Evolutionary conservation across 2,797 vertebrate species (phyloP).

Genomic region (Chaunax sp.): DNA sequence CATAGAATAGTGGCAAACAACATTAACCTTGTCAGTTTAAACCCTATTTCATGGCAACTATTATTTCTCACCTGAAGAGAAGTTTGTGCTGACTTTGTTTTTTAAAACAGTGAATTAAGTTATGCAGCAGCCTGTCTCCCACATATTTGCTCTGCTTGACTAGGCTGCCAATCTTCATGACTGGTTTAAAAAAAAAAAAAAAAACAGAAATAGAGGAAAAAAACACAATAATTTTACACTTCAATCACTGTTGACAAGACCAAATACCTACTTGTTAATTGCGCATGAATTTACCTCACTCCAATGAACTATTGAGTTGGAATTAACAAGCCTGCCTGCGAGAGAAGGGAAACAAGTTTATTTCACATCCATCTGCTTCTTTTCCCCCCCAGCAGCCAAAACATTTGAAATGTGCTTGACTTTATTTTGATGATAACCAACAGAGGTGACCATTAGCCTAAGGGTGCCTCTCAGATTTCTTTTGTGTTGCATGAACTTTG

Average conservation of each 20-base stretch:
- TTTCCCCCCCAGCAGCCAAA: neutral
- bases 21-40: constrained; percentile 10
- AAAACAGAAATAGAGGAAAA: neutral
- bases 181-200: constrained; percentile 14
- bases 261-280: constrained; percentile 41
- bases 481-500: constrained; percentile 78
- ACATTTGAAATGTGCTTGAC: constrained; percentile 16
- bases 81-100: constrained; percentile 47
- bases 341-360: neutral
- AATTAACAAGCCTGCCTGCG: constrained; percentile 19
- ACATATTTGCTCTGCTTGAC: constrained; percentile 55
- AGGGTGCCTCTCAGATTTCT: constrained; percentile 62
- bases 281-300: constrained; percentile 24
- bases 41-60: constrained; percentile 17
- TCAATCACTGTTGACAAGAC: constrained; percentile 42
- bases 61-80: constrained; percentile 15
- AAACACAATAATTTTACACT: constrained; percentile 11
- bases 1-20: constrained; percentile 20
- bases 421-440: constrained; percentile 51
- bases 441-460: constrained; percentile 69
- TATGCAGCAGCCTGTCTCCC: constrained; percentile 47
- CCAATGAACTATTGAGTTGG: constrained; percentile 1
- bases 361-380: neutral
- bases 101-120: constrained; percentile 43
- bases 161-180: constrained; percentile 50